Evolutionary conservation across 37 sponge, comb jelly and placozoan genomes (phyloP), one percentile per base, ranked within the genome.

Genomic region (Chondrilla cf. caribensis): DNA sequence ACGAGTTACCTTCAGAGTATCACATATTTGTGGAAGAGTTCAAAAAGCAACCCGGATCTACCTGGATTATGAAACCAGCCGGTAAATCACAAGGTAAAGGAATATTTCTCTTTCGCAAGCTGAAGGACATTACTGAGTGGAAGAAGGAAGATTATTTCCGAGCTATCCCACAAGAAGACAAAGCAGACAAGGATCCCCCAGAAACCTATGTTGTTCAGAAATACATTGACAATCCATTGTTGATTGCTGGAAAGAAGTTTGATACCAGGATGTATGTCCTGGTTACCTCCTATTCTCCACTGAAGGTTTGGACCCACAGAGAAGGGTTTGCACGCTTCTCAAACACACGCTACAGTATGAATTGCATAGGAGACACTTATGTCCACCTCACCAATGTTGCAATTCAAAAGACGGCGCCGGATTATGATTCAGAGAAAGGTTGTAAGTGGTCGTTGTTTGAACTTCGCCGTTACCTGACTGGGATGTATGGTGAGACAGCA

Each of bases 1-100:
- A 84, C 84, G 99, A 99, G 79, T 90, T 99, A 0, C 99, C 99
- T 11, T 89, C 97, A 37, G 99, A 99, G 70, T 99, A 96, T 57
- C 99, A 99, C 43, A 90, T 99, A 2, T 99, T 99, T 88, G 99
- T 99, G 41, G 99, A 99, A 60, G 95, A 96, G 77, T 99, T 99
- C 68, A 99, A 99, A 83, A 85, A 83, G 32, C 77, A 90, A 28
- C 97, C 97, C 0, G 95, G 97, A 1, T 92, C 93, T 4, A 96
- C 93, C 26, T 99, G 99, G 99, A 99, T 99, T 80, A 99, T 99
- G 99, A 99, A 99, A 85, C 99, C 99, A 0, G 95, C 95, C 18
- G 95, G 94, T 8, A 99, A 96, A 70, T 94, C 99, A 28, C 99
- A 99, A 58, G 99, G 99, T 11, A 96, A 92, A 73, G 99, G 99